These are phyloP conservation scores for Nasonia oneida DNA, from an alignment of 2,888 invertebrate genomes.

Conservation along the genomic window DNA sequence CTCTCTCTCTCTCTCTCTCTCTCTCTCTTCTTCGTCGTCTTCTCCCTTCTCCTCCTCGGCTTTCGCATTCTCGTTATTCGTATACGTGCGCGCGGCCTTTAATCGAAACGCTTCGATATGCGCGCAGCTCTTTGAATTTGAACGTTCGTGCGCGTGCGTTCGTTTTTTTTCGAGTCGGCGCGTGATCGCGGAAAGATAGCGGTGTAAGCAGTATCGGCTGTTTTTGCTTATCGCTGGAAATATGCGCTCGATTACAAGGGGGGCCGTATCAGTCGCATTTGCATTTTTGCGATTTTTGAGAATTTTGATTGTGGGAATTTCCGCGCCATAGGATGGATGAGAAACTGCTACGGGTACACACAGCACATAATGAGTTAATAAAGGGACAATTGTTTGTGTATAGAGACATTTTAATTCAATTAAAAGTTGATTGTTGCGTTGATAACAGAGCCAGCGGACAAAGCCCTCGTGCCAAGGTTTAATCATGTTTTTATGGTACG, in stretches of 20 bases:
- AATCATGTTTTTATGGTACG: slow-evolving; percentile 35
- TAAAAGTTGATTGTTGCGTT: slow-evolving; percentile 26
- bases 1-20: neutral
- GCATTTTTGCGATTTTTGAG: neutral
- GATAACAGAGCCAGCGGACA: slow-evolving; percentile 19
- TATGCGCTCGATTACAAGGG: neutral
- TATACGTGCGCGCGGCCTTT: slow-evolving; percentile 1
- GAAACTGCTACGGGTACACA: too few relatives aligned
- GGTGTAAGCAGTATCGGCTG: neutral
- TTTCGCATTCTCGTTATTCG: slow-evolving; percentile 3
- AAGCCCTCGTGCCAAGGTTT: slow-evolving; percentile 30
- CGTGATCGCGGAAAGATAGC: neutral
- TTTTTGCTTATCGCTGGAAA: neutral
- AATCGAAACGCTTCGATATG: slow-evolving; percentile 21
- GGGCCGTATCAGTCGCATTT: neutral
- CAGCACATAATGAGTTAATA: neutral
- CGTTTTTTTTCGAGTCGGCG: too few relatives aligned
- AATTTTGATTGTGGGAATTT: neutral
- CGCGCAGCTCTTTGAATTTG: neutral
- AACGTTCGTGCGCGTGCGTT: neutral
- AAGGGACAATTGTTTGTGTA: slow-evolving; percentile 27
- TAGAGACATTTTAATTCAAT: slow-evolving; percentile 53
- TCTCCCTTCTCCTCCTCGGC: neutral
- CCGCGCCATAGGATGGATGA: too few relatives aligned
- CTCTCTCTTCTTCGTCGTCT: neutral